These are phyloP conservation scores for Drosophila nigritarsus DNA, from an alignment of 2,888 invertebrate genomes.

Conservation along the genomic window DNA sequence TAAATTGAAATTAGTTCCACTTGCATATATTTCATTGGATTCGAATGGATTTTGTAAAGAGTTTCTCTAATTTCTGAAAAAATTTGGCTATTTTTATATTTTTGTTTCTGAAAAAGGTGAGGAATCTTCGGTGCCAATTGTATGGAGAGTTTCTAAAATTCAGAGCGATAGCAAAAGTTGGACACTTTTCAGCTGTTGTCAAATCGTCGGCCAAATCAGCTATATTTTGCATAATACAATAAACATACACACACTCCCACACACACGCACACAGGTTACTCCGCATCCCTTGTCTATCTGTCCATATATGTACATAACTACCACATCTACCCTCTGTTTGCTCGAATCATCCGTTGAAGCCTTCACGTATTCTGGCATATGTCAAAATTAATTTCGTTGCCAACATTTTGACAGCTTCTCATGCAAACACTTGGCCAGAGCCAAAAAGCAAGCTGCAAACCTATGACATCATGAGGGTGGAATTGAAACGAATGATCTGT, in stretches of 20 bases:
- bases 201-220: conserved; percentile 10
- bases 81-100: neutral
- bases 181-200: neutral
- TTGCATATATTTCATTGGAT: neutral
- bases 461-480: conserved; percentile 9
- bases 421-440: conserved; percentile 62
- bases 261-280: neutral
- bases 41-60: neutral
- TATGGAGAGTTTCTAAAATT: neutral
- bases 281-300: neutral
- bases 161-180: neutral
- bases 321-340: too few species aligned
- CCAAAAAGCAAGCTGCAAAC: conserved; percentile 5
- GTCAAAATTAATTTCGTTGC: conserved; percentile 76
- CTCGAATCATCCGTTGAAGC: conserved; percentile 28
- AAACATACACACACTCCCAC: conserved; percentile 23
- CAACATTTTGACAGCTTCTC: conserved; percentile 78
- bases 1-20: neutral
- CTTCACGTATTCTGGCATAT: conserved; percentile 76
- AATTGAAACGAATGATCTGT: neutral
- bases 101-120: too few species aligned
- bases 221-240: conserved; percentile 46
- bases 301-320: neutral
- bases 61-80: neutral
- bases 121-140: too few species aligned